Evolutionary conservation across 2,888 invertebrate genomes (phyloP), one percentile per base, ranked within the genome.

Genomic region (Pantelozetes paolii): DNA sequence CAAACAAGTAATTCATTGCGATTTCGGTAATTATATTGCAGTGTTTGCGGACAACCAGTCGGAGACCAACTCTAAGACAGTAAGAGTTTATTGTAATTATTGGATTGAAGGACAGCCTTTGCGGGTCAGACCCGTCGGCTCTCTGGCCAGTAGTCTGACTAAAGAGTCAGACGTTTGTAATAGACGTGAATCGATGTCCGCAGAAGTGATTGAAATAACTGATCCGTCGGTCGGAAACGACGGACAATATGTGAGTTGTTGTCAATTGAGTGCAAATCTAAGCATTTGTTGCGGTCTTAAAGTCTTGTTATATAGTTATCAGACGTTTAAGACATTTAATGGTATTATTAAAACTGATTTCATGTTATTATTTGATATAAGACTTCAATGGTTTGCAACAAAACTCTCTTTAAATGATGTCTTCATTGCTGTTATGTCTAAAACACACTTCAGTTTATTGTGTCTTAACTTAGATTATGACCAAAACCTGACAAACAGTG

Each of bases 361-460:
- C 64, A 36, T 64, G n/a, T 5, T 64, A 1, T 36, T 64, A 2
- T 36, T 64, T 36, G 64, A 64, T n/a, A 36, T 64, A 3, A 64
- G 30, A 32, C 18, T 32, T n/a, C 36, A 64, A 11, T 64, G 64
- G 64, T 64, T 64, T n/a, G 36, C 64, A 2, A 64, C 64, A 2
- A 64, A 36, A 36, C 20, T 64, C 8, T 32, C 11, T 15, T 36
- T 32, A 20, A 8, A n/a, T n/a, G 64, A 64, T 11, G 9, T 8
- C 11, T 64, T 36, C 36, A 32, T 64, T n/a, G 64, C n/a, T 36
- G n/a, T 64, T 32, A 64, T 64, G 64, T 64, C 64, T 20, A 20
- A 32, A 64, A 64, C 20, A 36, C 64, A 64, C 26, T 64, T 64
- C 9, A 64, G 36, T 64, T n/a, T 64, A 32, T 64, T 64, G 64